phyloP scores from a whole-genome alignment of 2,113 vertebrate species.

The Ondatra zibethicus region DNA sequence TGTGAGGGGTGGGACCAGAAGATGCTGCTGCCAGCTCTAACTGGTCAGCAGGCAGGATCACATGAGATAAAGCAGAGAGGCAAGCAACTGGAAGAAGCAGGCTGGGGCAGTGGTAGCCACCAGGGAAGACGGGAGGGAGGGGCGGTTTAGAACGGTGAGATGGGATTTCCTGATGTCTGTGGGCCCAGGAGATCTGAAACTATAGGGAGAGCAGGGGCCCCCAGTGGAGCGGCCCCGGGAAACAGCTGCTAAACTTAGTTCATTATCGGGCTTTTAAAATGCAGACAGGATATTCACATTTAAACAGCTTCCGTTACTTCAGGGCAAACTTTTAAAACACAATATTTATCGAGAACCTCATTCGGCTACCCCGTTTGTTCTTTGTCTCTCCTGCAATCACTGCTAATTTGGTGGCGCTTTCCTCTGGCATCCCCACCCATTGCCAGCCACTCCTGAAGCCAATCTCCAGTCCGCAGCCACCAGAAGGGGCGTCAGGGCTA shows the following conservation, averaged over 20 bases:
- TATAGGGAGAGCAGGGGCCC: not conserved
- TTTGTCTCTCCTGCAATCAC: conserved; percentile 76
- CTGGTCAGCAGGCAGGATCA: too few species aligned
- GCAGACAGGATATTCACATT: conserved; percentile 76
- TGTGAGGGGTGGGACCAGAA: not conserved
- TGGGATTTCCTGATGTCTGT: not conserved
- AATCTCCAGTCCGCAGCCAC: not conserved
- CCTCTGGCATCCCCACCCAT: conserved; percentile 55
- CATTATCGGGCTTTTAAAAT: conserved; percentile 76
- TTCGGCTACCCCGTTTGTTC: conserved; percentile 71
- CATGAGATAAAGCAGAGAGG: rapidly evolving
- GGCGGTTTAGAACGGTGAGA: not conserved
- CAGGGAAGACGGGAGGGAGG: too few species aligned
- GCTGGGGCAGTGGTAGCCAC: not conserved
- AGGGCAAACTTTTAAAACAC: conserved; percentile 83
- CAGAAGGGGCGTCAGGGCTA: not conserved
- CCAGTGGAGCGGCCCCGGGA: rapidly evolving
- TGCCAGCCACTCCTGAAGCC: conserved; percentile 2
- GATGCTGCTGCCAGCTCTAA: not conserved
- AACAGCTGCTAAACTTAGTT: conserved; percentile 62
- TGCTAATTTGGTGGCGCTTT: conserved; percentile 69
- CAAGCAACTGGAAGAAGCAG: not conserved
- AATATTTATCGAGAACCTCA: conserved; percentile 81
- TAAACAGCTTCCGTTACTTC: conserved; percentile 78
- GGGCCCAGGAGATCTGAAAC: not conserved